Evolutionary conservation across 2,888 invertebrate genomes (phyloP), one percentile per base, ranked within the genome.

Genomic region (Celastrina argiolus): DNA sequence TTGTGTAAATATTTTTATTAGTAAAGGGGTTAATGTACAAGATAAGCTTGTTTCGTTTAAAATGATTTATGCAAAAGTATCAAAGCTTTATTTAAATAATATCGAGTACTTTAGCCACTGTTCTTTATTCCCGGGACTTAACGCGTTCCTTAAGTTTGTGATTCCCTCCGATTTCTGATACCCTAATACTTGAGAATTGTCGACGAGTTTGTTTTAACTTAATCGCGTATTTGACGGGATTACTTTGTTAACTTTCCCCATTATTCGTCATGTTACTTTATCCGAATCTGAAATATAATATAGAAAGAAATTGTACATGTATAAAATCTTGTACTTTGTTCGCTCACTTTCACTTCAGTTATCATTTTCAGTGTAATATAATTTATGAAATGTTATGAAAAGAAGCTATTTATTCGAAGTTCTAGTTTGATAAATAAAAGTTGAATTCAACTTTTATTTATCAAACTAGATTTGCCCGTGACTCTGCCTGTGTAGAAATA

Each of bases 161-260:
- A 83, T 82, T 58, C 83, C 78, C 78, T 77, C 76, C 81, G 80
- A 85, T 85, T 83, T 83, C 81, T 83, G 81, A 80, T 81, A 81
- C 80, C 79, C 80, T 77, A 84, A 85, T 82, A 82, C 83, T 82
- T 75, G 72, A 74, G 74, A 78, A 79, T 77, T 76, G 76, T 77
- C 76, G 74, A 79, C 77, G 76, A 77, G 70, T 73, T 71, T 75
- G 78, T 82, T 82, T 82, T 81, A 81, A 86, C 82, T 83, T 82
- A 78, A 81, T 82, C 79, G 77, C 73, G 75, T 78, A 81, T 80
- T 80, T 64, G 45, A 59, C 77, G 72, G 74, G 75, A 76, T 77
- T 77, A 66, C 67, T 64, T 64, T 65, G 64, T 68, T 66, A 67
- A 68, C 67, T 69, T 69, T 66, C 64, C 34, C 61, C 39, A 61